Conservation (phyloP, 2,888 invertebrate genomes). For the Xestia c-nigrum region DNA sequence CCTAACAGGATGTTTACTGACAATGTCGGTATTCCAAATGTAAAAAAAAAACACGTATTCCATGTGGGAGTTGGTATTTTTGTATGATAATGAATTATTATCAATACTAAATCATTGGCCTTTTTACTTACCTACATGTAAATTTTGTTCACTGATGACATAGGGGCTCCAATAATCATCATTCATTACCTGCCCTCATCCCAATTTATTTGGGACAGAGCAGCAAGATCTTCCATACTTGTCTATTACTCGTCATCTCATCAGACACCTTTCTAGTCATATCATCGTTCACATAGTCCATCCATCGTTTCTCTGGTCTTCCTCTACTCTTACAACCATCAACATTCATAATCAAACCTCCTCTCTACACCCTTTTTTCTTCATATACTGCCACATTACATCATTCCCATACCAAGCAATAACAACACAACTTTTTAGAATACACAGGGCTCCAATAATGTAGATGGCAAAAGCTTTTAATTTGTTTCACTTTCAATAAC, state of each 20-base stretch:
- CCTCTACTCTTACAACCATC: neutral
- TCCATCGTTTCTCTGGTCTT: neutral
- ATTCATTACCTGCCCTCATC: neutral
- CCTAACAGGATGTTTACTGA: constrained; percentile 24
- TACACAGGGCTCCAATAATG: neutral
- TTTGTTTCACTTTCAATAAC: neutral
- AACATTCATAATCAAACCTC: neutral
- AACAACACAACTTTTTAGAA: neutral
- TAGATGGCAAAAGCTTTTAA: neutral
- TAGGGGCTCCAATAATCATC: neutral
- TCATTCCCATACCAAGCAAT: neutral
- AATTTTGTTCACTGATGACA: neutral
- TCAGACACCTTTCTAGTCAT: neutral
- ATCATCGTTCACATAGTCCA: neutral
- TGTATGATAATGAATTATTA: neutral
- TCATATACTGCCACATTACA: neutral
- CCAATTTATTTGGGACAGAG: neutral
- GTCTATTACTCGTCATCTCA: neutral
- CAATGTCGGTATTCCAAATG: neutral
- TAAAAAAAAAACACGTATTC: neutral
- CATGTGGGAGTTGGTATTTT: constrained; percentile 4
- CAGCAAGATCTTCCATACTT: neutral
- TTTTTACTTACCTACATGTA: neutral
- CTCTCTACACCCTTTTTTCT: neutral
- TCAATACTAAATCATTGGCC: neutral